Conservation (phyloP, 2,113 vertebrate genomes). For the Nettapus auritus region DNA sequence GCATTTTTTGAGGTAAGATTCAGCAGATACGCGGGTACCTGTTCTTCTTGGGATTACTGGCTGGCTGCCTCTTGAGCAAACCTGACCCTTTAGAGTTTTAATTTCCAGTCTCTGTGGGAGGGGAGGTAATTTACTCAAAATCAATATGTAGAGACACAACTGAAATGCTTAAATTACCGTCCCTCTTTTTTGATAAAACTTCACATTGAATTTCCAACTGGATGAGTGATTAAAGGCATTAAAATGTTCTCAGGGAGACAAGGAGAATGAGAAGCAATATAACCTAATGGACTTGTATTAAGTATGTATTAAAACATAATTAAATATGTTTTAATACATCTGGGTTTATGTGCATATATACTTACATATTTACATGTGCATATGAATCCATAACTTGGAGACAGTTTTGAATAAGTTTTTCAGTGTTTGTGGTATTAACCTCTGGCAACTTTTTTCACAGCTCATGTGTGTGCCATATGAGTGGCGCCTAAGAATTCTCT, state of each 20-base stretch:
- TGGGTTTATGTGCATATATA: neutral
- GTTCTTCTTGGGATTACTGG: neutral
- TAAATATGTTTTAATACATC: neutral
- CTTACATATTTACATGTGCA: neutral
- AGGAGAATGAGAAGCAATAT: neutral
- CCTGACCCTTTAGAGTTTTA: neutral
- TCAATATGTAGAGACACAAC: neutral
- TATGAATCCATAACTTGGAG: neutral
- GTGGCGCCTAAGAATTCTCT: constrained; percentile 87
- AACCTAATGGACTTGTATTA: neutral
- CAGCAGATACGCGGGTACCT: rapidly evolving
- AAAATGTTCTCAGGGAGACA: neutral
- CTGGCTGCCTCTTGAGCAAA: neutral
- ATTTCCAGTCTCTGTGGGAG: neutral
- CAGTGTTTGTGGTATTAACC: neutral
- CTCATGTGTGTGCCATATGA: constrained; percentile 90
- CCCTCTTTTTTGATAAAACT: neutral
- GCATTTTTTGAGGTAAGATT: constrained; percentile 85
- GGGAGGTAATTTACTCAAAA: neutral
- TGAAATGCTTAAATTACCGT: neutral
- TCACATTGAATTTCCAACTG: neutral
- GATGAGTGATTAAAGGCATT: neutral
- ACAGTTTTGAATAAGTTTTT: neutral
- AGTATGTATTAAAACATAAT: too few species aligned
- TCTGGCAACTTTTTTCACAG: constrained; percentile 72